Conservation (phyloP, 2,113 vertebrate species). For the Recurvirostra avosetta region DNA sequence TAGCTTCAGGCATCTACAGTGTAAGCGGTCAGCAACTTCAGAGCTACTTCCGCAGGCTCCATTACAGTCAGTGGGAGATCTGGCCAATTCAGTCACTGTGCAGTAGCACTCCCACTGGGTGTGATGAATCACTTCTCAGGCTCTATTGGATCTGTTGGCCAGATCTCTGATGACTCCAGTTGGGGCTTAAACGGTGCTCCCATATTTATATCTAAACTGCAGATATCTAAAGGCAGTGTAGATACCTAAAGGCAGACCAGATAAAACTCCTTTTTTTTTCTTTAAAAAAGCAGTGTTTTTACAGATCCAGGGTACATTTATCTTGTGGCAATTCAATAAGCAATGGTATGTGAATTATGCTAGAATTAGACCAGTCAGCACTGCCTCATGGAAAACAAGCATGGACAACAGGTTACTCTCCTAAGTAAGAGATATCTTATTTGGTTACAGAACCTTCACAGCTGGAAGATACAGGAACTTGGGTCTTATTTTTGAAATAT, state of each 20-base stretch:
- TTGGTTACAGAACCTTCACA: background rate
- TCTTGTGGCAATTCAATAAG: background rate
- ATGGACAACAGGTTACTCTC: background rate
- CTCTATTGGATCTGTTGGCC: background rate
- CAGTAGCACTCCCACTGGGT: background rate
- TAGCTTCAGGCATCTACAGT: background rate
- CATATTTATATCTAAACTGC: background rate
- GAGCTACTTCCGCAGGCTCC: background rate
- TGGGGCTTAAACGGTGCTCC: fast-evolving
- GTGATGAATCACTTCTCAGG: background rate
- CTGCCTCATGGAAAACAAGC: background rate
- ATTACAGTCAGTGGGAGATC: background rate
- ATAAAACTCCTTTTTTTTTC: background rate
- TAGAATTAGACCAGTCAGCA: background rate
- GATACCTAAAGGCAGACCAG: background rate
- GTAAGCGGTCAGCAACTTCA: background rate
- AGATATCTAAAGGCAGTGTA: background rate
- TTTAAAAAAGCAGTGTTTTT: background rate
- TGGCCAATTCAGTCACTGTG: background rate
- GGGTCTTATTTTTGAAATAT: background rate
- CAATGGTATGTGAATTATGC: background rate
- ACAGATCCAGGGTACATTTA: background rate
- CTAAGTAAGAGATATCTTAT: background rate
- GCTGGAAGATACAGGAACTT: background rate
- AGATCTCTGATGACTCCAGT: background rate